phyloP scores from a whole-genome alignment of 2,888 invertebrate genomes.

The Euproctis similis region DNA sequence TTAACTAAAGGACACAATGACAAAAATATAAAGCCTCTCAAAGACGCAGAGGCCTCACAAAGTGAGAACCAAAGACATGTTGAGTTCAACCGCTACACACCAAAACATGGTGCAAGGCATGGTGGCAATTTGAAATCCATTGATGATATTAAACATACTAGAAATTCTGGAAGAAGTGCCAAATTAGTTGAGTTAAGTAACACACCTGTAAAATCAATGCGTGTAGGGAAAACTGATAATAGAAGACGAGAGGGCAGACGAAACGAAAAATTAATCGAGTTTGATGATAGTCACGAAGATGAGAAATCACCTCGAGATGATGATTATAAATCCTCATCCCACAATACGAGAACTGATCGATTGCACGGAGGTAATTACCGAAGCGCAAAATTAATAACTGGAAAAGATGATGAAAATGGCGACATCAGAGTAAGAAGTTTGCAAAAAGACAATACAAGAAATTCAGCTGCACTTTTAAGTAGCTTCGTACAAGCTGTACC shows the following conservation, averaged over 20 bases:
- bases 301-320: constrained; percentile 22
- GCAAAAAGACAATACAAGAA: constrained; percentile 29
- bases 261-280: constrained; percentile 47
- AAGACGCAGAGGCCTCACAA: constrained; percentile 47
- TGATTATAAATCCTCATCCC: constrained; percentile 26
- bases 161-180: constrained; percentile 30
- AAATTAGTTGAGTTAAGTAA: constrained; percentile 39
- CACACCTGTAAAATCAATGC: constrained; percentile 25
- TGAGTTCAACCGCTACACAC: constrained; percentile 27
- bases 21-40: constrained; percentile 14
- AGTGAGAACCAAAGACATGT: constrained; percentile 38
- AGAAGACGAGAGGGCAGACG: constrained; percentile 23
- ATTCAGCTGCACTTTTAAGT: constrained; percentile 48
- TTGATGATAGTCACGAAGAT: constrained; percentile 38
- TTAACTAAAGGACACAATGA: constrained; percentile 3
- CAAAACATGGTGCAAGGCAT: constrained; percentile 27
- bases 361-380: constrained; percentile 67
- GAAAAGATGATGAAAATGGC: constrained; percentile 14
- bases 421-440: constrained; percentile 20
- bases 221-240: constrained; percentile 38
- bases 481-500: constrained; percentile 58
- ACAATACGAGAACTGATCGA: constrained; percentile 28
- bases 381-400: constrained; percentile 42
- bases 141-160: constrained; percentile 23
- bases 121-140: constrained; percentile 35